These are phyloP conservation scores for Toxonevra muliebris DNA, from an alignment of 2,888 invertebrate species.

Conservation along the genomic window DNA sequence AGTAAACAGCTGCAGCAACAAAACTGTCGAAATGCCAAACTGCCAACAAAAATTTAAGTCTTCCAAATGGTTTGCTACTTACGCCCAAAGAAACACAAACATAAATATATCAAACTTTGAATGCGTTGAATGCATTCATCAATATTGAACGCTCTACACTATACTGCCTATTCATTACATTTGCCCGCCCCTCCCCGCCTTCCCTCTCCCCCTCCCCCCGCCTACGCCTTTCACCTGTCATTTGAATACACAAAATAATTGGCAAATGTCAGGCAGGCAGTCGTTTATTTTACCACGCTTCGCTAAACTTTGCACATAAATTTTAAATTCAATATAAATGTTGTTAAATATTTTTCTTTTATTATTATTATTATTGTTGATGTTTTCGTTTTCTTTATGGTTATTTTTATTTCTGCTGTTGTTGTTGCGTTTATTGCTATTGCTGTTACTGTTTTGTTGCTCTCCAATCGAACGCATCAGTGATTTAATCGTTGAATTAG, in stretches of 20 bases:
- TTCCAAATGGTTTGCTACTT: neutral
- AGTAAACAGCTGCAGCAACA: neutral
- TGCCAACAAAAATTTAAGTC: neutral
- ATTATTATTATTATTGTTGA: neutral
- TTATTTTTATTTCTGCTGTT: neutral
- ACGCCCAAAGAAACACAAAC: neutral
- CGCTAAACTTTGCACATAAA: neutral
- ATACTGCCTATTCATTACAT: neutral
- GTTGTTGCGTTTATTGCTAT: neutral
- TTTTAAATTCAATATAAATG: neutral
- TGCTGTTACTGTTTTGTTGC: neutral
- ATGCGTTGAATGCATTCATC: slow-evolving; percentile 4
- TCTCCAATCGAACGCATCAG: slow-evolving; percentile 17
- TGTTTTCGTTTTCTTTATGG: neutral
- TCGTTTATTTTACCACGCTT: neutral
- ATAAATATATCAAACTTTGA: neutral
- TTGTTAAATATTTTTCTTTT: neutral
- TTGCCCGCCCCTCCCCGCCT: neutral
- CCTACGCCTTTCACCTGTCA: neutral
- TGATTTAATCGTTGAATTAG: slow-evolving; percentile 5
- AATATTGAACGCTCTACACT: neutral
- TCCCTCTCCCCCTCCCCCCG: neutral
- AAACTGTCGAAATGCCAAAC: neutral
- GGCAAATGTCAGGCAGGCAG: slow-evolving; percentile 5
- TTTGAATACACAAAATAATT: neutral